Base-by-base conservation (phyloP, 2,797 vertebrate species). In the Ctenochaetus hawaiiensis region DNA sequence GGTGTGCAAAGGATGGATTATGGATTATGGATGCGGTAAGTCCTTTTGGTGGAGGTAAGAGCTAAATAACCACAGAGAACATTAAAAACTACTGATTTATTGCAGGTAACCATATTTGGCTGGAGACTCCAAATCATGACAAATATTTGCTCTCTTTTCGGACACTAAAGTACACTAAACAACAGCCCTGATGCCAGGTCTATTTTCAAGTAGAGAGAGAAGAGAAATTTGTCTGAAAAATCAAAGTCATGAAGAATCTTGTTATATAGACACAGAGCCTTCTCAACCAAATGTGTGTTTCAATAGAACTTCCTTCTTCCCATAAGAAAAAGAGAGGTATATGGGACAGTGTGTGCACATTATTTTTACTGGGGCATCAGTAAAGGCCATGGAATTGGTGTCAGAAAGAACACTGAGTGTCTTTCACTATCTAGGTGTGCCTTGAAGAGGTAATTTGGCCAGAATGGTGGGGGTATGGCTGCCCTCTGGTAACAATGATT, bases 321-420 rank as follows among this genome's bases (percentile, higher is more conserved):
- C 44, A 57, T 58, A 18, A 14, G 37, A 54, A n/a, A 17, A 41
- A 45, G 2, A 26, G 11, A 2, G 20, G 37, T 1, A 26, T 11
- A 39, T 20, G 61, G 16, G 65, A 51, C 3, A 23, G n/a, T 52
- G 6, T 67, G 52, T 61, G 20, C 6, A 64, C 18, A 62, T 14
- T 9, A 34, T 41, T 66, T 57, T 37, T 0, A 75, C 18, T 22
- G 8, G 61, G 76, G 53, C 61, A 60, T 44, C 30, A 84, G 65
- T 60, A 52, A 74, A 68, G 64, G 79, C 39, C 49, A 72, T 43
- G 0, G 14, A 60, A 6, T 20, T 47, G 0, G 18, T 60, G 65
- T 76, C 8, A 62, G 66, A 72, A 67, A 54, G 37, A 76, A 75
- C 51, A 67, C 20, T 0, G 5, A 43, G 41, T 54, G 45, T 26